Conservation (phyloP, 2,113 vertebrate species). For the Limnothrissa miodon region DNA sequence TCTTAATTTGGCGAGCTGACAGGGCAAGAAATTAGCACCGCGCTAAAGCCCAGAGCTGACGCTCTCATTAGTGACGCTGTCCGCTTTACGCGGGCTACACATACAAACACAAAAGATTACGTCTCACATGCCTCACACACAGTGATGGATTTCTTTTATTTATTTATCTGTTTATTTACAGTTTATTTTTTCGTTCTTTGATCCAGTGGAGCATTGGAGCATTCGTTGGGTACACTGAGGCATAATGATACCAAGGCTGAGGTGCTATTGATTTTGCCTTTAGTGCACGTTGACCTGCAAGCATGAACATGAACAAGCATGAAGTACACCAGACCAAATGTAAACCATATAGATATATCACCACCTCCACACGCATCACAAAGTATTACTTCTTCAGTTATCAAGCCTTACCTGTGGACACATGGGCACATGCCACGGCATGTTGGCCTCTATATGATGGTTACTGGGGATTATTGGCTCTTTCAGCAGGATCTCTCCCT, state of each 20-base stretch:
- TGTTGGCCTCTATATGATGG: not conserved
- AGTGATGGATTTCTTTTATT: not conserved
- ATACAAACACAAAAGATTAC: not conserved
- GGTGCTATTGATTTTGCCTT: not conserved
- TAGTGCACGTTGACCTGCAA: not conserved
- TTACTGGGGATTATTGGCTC: not conserved
- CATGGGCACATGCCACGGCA: not conserved
- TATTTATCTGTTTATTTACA: not conserved
- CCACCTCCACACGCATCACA: not conserved
- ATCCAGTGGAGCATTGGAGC: not conserved
- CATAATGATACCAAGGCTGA: not conserved
- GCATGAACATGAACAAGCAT: not conserved
- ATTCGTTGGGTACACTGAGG: not conserved
- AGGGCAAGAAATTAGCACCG: slow-evolving; percentile 67
- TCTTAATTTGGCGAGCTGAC: slow-evolving; percentile 69
- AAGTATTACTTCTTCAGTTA: not conserved
- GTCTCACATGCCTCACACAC: too few relatives aligned
- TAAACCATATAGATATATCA: not conserved
- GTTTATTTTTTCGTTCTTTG: not conserved
- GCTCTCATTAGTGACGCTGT: slow-evolving; percentile 62
- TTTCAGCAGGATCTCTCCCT: not conserved
- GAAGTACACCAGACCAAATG: not conserved
- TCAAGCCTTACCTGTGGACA: not conserved
- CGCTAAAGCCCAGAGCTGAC: slow-evolving; percentile 44
- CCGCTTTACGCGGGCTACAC: slow-evolving; percentile 37